These are phyloP conservation scores for Cantharis nigra DNA, from an alignment of 2,888 invertebrate genomes.

Conservation along the genomic window DNA sequence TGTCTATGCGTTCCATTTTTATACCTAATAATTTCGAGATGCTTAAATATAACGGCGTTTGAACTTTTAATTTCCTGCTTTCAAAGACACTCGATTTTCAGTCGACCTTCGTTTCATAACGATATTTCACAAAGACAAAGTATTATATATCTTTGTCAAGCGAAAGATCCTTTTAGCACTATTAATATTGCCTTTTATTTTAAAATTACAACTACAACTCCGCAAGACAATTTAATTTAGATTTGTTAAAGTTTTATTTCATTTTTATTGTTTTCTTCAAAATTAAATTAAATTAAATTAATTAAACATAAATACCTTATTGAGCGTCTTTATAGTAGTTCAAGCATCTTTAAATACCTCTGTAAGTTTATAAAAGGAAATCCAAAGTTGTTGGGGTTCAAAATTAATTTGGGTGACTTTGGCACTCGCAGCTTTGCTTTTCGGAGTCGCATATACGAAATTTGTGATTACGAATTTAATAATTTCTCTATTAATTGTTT, in stretches of 20 bases:
- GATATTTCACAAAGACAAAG: conserved; percentile 22
- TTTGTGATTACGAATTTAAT: background rate
- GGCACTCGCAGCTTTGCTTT: background rate
- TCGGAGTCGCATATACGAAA: background rate
- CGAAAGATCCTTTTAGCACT: conserved; percentile 10
- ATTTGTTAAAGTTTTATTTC: background rate
- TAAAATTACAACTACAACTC: background rate
- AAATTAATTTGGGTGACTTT: background rate
- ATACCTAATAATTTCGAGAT: conserved; percentile 10
- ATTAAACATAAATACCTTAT: background rate
- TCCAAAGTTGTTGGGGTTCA: background rate
- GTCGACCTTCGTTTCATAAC: conserved; percentile 18
- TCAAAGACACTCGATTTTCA: conserved; percentile 39
- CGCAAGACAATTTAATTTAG: background rate
- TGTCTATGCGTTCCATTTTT: background rate
- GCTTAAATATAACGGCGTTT: conserved; percentile 41
- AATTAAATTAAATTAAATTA: background rate
- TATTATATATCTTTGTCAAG: conserved; percentile 24
- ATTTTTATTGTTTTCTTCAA: background rate
- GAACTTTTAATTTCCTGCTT: conserved; percentile 51
- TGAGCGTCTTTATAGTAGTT: background rate
- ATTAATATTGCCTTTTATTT: background rate
- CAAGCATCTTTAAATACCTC: background rate
- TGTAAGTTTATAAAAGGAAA: background rate
- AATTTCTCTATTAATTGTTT: background rate